phyloP scores from a whole-genome alignment of 2,113 vertebrate genomes.

The Microcebus griseorufus region DNA sequence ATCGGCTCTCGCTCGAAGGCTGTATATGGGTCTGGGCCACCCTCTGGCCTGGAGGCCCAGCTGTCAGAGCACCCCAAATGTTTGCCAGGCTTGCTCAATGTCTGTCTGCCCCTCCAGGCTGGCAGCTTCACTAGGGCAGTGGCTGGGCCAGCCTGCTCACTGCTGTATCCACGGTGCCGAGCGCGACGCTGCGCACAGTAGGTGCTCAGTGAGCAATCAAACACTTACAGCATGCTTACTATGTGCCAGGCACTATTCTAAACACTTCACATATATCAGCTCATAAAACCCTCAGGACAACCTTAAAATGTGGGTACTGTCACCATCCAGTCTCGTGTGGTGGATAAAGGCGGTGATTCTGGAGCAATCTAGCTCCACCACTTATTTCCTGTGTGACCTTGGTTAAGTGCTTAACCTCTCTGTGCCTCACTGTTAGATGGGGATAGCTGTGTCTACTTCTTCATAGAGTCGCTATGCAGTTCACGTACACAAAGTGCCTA shows the following conservation, averaged over 20 bases:
- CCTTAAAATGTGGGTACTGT: not conserved
- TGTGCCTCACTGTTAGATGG: not conserved
- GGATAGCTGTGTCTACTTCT: not conserved
- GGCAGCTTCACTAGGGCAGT: not conserved
- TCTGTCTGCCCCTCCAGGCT: not conserved
- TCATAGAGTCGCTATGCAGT: not conserved
- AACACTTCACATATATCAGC: not conserved
- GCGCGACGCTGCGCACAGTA: not conserved
- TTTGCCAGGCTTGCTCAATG: not conserved
- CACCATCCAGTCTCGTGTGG: not conserved
- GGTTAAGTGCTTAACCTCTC: not conserved
- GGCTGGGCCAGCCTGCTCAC: not conserved
- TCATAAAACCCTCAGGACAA: not conserved
- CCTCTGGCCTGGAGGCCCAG: not conserved
- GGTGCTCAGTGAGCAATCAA: not conserved
- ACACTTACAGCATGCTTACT: not conserved
- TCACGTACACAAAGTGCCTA: not conserved
- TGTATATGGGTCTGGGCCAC: not conserved
- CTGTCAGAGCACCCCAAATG: not conserved
- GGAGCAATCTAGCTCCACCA: not conserved
- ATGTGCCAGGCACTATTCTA: not conserved
- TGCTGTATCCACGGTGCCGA: not conserved
- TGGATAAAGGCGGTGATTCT: not conserved
- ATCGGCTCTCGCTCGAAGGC: too few relatives aligned
- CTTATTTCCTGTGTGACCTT: slow-evolving; percentile 15